Evolutionary conservation across 2,797 vertebrate species (phyloP).

Genomic region (Enteromius paludinosus): DNA sequence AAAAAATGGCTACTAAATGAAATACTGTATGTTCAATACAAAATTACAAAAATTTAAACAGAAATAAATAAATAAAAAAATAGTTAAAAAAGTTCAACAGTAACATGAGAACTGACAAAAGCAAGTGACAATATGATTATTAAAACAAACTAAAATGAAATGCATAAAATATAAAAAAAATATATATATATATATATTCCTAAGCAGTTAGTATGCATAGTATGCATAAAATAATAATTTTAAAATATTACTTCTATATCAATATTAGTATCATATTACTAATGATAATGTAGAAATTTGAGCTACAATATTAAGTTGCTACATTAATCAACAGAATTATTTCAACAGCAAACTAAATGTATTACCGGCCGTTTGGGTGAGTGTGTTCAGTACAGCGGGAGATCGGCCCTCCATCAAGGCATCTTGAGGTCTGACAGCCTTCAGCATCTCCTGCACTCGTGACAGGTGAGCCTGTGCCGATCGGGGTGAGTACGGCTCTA

Average conservation of each 20-base stretch:
- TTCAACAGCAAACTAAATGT: background rate
- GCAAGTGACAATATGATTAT: background rate
- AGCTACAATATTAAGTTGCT: background rate
- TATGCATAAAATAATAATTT: no score
- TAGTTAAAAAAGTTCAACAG: background rate
- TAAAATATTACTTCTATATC: no score
- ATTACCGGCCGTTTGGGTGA: slow-evolving; percentile 75
- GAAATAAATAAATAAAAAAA: no score
- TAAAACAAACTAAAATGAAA: no score
- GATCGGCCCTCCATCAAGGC: slow-evolving; percentile 81
- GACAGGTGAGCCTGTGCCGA: slow-evolving; percentile 79
- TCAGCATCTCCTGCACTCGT: slow-evolving; percentile 80
- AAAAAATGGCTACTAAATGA: background rate
- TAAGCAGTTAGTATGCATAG: no score
- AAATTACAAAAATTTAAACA: background rate
- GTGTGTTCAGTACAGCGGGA: slow-evolving; percentile 76
- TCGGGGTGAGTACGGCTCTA: slow-evolving; percentile 80
- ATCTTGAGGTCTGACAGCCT: slow-evolving; percentile 76
- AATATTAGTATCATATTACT: no score
- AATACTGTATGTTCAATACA: background rate
- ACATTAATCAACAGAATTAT: background rate
- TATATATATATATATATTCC: no score
- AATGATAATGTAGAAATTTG: background rate
- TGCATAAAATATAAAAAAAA: no score
- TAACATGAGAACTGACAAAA: no score